Evolutionary conservation across 2,113 vertebrate genomes (phyloP).

Genomic region (Hippoglossus stenolepis): DNA sequence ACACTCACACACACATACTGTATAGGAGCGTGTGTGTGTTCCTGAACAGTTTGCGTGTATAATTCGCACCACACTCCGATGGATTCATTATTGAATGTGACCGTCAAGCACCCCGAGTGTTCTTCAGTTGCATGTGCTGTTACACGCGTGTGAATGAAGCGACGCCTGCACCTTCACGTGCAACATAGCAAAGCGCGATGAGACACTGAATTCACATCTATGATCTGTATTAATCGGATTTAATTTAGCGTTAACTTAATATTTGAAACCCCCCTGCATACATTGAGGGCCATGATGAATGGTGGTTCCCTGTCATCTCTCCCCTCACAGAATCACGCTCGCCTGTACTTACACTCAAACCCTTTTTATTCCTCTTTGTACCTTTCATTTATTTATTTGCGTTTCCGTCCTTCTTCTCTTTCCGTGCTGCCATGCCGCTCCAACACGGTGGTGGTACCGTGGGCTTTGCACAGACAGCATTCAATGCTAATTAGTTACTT

Average conservation of each 20-base stretch:
- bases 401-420: background rate
- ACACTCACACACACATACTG: conserved; percentile 14
- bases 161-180: background rate
- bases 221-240: background rate
- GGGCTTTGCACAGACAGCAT: background rate
- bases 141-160: conserved; percentile 14
- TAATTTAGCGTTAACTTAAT: conserved; percentile 46
- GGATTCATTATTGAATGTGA: conserved; percentile 65
- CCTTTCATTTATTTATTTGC: conserved; percentile 6
- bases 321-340: background rate
- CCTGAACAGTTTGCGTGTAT: conserved; percentile 38
- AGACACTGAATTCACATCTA: conserved; percentile 4
- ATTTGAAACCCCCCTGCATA: background rate
- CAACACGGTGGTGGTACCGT: background rate
- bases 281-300: conserved; percentile 59
- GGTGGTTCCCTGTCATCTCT: conserved; percentile 26
- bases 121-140: conserved; percentile 6
- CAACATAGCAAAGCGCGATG: background rate
- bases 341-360: conserved; percentile 14
- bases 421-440: background rate
- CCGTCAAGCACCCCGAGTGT: conserved; percentile 57
- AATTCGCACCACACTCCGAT: conserved; percentile 52
- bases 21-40: background rate
- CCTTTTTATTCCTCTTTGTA: conserved; percentile 2
- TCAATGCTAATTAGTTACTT: conserved; percentile 34